Evolutionary conservation across 1,140 invertebrate species (phyloP), one percentile per base, ranked within the genome.

Genomic region (Eupristina koningsbergeri): DNA sequence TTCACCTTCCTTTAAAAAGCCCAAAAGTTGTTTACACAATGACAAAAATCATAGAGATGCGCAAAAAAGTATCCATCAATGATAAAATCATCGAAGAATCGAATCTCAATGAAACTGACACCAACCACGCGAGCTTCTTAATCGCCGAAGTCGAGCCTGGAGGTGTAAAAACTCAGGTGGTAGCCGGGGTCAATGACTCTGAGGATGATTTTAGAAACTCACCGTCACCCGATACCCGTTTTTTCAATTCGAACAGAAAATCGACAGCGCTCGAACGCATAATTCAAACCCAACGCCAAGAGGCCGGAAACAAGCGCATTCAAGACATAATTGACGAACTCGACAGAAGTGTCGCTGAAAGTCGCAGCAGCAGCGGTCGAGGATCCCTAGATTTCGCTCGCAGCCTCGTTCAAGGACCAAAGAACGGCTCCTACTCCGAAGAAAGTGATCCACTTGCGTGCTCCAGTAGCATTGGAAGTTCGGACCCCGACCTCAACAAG

Each of bases 311-410:
- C 13, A 15, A 64, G 15, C 36, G 73, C 26, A 53, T 84, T 67
- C 82, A 80, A n/a, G 76, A 79, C 19, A 84, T 84, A 36, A 80
- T 80, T 39, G 58, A 34, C 9, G 82, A 79, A 47, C 67, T 84
- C 22, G 63, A 77, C 36, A 41, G 81, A 3, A 78, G 63, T 39
- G 19, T 41, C 3, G 29, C 45, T 47, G 63, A 41, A n/a, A 19
- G 41, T 17, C 8, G 61, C 31, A 5, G 8, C 17, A 45, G 22
- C 19, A 50, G 31, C 45, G 73, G 73, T 17, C 67, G 22, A 19
- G 67, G 41, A 36, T 71, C 67, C 39, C 67, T 71, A 22, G 67
- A 71, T 31, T 71, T 71, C 29, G 67, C 67, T 1, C 67, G 67
- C 22, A 71, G 67, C 22, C 67, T 71, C 39, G 7, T 71, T 22